Conservation (phyloP, 2,888 invertebrate species). For the Crepidodera aurea region DNA sequence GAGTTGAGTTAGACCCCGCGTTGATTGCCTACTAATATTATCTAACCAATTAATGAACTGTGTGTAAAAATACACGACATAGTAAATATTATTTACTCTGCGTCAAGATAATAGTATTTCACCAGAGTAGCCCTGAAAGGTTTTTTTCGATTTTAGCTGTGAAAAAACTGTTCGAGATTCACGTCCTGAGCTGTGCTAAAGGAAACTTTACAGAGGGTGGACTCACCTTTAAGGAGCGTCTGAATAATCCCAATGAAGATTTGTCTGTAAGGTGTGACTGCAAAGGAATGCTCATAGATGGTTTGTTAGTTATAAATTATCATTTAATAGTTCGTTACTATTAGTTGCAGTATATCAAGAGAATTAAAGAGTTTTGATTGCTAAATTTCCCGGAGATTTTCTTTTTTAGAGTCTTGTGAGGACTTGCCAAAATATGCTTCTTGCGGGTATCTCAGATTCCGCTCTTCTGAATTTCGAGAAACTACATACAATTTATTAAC, state of each 20-base stretch:
- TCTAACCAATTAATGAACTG: too few relatives aligned
- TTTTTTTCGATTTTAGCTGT: constrained; percentile 64
- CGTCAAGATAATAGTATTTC: too few relatives aligned
- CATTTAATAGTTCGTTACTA: too few relatives aligned
- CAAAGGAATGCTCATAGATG: constrained; percentile 55
- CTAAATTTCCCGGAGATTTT: too few relatives aligned
- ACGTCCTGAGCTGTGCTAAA: constrained; percentile 69
- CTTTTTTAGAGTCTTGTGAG: constrained; percentile 60
- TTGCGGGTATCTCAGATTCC: constrained; percentile 70
- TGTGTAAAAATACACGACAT: too few relatives aligned
- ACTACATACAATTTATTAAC: constrained; percentile 71
- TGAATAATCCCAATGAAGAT: constrained; percentile 53
- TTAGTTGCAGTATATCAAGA: too few relatives aligned
- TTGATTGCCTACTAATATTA: too few relatives aligned
- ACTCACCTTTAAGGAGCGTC: constrained; percentile 53
- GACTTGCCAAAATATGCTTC: constrained; percentile 70
- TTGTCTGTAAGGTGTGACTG: constrained; percentile 60
- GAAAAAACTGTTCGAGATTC: constrained; percentile 67
- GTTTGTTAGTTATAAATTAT: constrained; percentile 54
- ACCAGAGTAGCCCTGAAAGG: too few relatives aligned
- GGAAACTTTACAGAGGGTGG: constrained; percentile 66
- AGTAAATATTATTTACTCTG: too few relatives aligned
- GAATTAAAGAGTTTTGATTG: too few relatives aligned
- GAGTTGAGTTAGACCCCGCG: too few relatives aligned
- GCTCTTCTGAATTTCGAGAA: constrained; percentile 65